phyloP scores from a whole-genome alignment of 2,797 vertebrate genomes.

The Siniperca undulata region DNA sequence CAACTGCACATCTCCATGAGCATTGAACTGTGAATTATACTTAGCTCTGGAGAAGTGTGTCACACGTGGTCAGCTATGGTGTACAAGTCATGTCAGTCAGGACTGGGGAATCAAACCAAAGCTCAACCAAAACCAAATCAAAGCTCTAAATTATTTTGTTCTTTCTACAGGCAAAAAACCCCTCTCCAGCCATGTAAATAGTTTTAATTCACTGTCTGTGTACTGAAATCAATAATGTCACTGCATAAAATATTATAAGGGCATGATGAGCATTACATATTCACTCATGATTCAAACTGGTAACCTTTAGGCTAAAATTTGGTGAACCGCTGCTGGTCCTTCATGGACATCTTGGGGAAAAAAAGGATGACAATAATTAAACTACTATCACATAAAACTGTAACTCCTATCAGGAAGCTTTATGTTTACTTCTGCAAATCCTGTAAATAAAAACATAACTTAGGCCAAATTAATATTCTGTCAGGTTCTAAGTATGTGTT shows the following conservation, averaged over 20 bases:
- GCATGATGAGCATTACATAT: not conserved
- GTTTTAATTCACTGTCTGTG: not conserved
- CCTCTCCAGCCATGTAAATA: not conserved
- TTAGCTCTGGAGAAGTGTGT: not conserved
- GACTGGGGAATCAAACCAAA: not conserved
- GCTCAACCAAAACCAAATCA: too few species aligned
- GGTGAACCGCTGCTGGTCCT: not conserved
- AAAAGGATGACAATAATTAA: not conserved
- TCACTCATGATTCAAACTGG: not conserved
- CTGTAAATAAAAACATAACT: not conserved
- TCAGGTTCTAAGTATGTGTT: not conserved
- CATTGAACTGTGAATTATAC: not conserved
- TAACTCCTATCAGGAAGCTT: not conserved
- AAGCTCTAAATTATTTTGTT: not conserved
- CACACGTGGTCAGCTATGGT: constrained; percentile 8
- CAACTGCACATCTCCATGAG: constrained; percentile 6
- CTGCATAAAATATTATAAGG: not conserved
- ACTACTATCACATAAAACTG: not conserved
- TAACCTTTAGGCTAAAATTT: not conserved
- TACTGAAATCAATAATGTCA: not conserved
- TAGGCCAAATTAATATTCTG: not conserved
- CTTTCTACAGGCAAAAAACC: not conserved
- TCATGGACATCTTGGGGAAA: not conserved
- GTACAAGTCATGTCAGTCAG: not conserved
- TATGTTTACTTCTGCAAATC: not conserved